A percentile compares a stretch with the other conserved stretches of the same genome.
These are phyloP conservation scores for Xestia rhomboidea DNA, from an alignment of 2,888 invertebrate species.

Conservation along the genomic window DNA sequence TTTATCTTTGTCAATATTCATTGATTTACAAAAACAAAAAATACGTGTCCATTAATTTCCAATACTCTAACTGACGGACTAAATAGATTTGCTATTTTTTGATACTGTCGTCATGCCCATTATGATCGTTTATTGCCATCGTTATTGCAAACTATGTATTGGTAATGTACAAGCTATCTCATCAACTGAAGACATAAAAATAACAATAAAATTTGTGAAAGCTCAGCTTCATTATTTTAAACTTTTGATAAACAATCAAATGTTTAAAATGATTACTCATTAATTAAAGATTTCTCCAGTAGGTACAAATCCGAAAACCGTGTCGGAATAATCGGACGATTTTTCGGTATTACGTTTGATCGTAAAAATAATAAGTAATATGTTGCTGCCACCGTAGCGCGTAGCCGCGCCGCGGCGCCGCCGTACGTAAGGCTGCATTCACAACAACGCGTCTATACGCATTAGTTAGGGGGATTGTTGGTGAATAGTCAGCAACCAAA, in stretches of 20 bases:
- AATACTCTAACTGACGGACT: no score
- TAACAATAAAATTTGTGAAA: slow-evolving; percentile 25
- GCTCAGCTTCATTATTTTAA: slow-evolving; percentile 25
- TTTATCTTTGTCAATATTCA: no score
- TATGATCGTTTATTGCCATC: neutral
- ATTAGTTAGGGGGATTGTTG: no score
- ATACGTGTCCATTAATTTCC: no score
- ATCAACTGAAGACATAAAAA: slow-evolving; percentile 18
- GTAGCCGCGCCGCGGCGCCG: slow-evolving; percentile 21
- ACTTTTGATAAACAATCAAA: slow-evolving; percentile 21
- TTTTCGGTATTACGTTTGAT: slow-evolving; percentile 76
- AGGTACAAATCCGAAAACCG: slow-evolving; percentile 58
- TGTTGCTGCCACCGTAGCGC: slow-evolving; percentile 25
- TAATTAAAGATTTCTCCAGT: slow-evolving; percentile 55
- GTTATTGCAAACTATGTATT: neutral
- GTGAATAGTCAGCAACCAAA: no score
- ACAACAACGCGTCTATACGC: no score
- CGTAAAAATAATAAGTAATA: slow-evolving; percentile 75
- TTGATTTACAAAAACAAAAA: no score
- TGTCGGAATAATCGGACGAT: slow-evolving; percentile 69
- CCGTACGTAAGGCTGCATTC: neutral
- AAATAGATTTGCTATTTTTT: no score
- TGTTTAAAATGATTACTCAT: slow-evolving; percentile 48
- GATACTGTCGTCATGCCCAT: no score
- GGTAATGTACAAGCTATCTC: neutral